Evolutionary conservation across 2,797 vertebrate genomes (phyloP), one percentile per base, ranked within the genome.

Genomic region (Meriones psammophilus): DNA sequence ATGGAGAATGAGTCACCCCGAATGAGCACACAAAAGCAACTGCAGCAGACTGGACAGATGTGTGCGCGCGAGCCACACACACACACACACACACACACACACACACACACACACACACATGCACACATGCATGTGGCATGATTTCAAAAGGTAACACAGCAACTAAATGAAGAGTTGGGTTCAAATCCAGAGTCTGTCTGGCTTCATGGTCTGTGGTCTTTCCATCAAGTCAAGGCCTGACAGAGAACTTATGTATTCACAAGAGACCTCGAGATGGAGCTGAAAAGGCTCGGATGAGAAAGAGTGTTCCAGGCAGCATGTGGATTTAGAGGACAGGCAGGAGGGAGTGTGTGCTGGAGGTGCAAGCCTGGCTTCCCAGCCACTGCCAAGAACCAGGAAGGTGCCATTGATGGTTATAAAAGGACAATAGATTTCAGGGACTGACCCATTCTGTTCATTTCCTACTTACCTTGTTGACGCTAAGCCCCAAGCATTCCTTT

Each of bases 31-130:
- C 30, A 94, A 87, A 94, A 79, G 42, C 28, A 58, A 60, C 93
- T 91, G 86, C 30, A 91, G 39, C 81, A 91, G 50, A 71, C n/a
- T 87, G 89, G 83, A 89, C 94, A 91, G 94, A 92, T 2, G 92
- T 39, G 39, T 18, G 9, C 17, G 8, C 8, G 22, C 36, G 7
- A n/a, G n/a, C n/a, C 42, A 15, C 24, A 15, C 42, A 3, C 24
- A 28, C 5, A 33, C 15, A 4, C 76, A 54, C 3, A 77, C 46
- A 78, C 76, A 20, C 4, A 20, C 46, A 33, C 46, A 20, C 77
- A 24, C 10, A 24, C 78, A 36, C 54, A n/a, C 18, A 7, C 17
- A 12, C 8, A 78, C 14, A 30, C 13, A 12, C 4, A 12, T 26
- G 8, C 28, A 46, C 9, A 33, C 39, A 42, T 42, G 42, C 42